Percentiles rank a stretch among this genome's conserved stretches.
These are phyloP conservation scores for Pao palembangensis DNA, from an alignment of 2,113 vertebrate species.

Conservation along the genomic window DNA sequence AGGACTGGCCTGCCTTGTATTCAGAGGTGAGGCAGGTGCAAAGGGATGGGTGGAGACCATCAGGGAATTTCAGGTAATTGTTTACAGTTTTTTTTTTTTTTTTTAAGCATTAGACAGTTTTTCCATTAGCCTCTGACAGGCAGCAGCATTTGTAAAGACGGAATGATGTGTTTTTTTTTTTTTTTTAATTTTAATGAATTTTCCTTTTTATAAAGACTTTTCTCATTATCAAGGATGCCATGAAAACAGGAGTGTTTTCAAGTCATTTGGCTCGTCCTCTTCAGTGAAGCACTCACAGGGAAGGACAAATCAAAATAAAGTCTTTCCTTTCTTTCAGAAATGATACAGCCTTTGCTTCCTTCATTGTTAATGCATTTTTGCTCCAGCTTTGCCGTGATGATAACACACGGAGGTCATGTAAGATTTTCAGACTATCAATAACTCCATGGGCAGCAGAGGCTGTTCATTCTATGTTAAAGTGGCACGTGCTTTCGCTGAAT, in stretches of 20 bases:
- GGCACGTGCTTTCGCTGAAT: neutral
- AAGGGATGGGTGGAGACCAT: neutral
- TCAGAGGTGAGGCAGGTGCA: neutral
- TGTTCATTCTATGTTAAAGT: too few relatives aligned
- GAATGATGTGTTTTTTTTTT: too few relatives aligned
- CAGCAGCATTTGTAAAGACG: too few relatives aligned
- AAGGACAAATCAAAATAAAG: slow-evolving; percentile 29
- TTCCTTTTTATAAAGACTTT: neutral
- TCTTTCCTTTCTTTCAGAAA: neutral
- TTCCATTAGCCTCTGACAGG: too few relatives aligned
- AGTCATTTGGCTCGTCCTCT: slow-evolving; percentile 3
- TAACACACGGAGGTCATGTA: neutral
- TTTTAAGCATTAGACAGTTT: too few relatives aligned
- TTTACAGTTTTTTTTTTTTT: too few relatives aligned
- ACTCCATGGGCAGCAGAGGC: too few relatives aligned
- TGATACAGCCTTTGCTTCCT: too few relatives aligned
- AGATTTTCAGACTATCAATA: too few relatives aligned
- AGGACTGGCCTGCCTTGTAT: neutral
- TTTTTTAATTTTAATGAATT: neutral
- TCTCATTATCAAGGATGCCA: slow-evolving; percentile 10
- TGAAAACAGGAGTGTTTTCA: slow-evolving; percentile 27
- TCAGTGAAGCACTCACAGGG: slow-evolving; percentile 14
- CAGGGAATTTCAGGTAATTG: too few relatives aligned
- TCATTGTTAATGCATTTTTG: neutral
- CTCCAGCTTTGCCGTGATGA: neutral